Percentiles rank a stretch among this genome's conserved stretches.
phyloP scores from a whole-genome alignment of 2,113 vertebrate species.

The Nipponia nippon region DNA sequence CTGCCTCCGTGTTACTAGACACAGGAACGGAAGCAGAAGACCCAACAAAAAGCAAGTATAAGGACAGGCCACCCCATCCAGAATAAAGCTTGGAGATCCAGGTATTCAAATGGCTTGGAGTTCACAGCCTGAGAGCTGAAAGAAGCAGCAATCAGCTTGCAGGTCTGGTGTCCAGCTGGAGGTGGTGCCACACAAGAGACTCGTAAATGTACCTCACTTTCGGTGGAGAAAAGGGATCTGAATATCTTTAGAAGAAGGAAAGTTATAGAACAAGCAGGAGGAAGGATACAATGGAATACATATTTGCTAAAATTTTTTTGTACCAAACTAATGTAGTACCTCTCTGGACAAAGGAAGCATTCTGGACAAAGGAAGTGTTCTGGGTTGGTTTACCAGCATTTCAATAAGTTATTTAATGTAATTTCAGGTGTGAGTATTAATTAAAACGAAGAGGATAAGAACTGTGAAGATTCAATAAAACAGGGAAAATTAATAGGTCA shows the following conservation, averaged over 20 bases:
- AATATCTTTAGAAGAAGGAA: not conserved
- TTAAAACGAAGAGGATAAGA: not conserved
- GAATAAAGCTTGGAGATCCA: not conserved
- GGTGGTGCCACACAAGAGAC: not conserved
- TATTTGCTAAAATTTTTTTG: not conserved
- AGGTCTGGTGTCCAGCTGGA: not conserved
- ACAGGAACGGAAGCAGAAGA: not conserved
- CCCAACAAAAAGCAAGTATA: not conserved
- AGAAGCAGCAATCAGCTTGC: not conserved
- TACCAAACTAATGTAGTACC: not conserved
- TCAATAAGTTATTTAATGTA: not conserved
- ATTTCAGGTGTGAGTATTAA: not conserved
- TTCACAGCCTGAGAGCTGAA: not conserved
- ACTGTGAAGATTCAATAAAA: not conserved
- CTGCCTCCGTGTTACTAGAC: not conserved
- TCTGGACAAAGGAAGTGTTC: not conserved
- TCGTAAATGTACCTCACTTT: not conserved
- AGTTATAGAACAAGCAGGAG: not conserved
- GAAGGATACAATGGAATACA: not conserved
- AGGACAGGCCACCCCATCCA: not conserved
- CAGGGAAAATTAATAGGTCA: not conserved
- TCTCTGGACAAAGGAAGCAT: not conserved
- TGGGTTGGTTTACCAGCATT: not conserved
- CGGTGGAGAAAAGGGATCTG: not conserved
- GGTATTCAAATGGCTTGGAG: not conserved